These are phyloP conservation scores for Oophaga pumilio DNA, from an alignment of 2,113 vertebrate genomes.

Conservation along the genomic window DNA sequence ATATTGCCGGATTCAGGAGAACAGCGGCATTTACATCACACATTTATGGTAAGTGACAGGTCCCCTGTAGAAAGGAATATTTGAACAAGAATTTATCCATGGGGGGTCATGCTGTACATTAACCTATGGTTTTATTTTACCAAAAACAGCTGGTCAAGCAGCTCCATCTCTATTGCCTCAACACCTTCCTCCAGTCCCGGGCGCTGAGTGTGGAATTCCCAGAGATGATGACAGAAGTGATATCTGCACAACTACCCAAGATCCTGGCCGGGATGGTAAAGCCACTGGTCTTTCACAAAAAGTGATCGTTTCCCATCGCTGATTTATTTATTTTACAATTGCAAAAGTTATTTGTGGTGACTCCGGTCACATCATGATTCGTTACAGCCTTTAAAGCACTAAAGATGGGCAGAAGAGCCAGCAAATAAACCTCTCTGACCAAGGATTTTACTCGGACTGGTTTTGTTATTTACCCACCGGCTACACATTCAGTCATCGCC, in stretches of 20 bases:
- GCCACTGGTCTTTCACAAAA: slow-evolving; percentile 93
- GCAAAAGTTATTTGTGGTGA: neutral
- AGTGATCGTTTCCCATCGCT: slow-evolving; percentile 70
- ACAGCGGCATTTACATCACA: too few species aligned
- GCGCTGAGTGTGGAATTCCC: slow-evolving; percentile 94
- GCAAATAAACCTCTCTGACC: neutral
- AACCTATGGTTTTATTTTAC: neutral
- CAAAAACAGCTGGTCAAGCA: slow-evolving; percentile 90
- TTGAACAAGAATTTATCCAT: too few species aligned
- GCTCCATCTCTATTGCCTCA: slow-evolving; percentile 94
- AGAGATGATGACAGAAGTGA: slow-evolving; percentile 99
- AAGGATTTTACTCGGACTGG: neutral
- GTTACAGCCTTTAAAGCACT: neutral
- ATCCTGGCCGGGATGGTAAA: slow-evolving; percentile 98
- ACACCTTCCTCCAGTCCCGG: slow-evolving; percentile 94
- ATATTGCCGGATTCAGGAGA: too few species aligned
- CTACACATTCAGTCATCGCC: neutral
- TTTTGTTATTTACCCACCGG: neutral
- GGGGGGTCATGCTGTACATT: neutral
- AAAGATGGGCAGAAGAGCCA: neutral
- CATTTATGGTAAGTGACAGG: too few species aligned
- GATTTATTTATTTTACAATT: slow-evolving; percentile 23
- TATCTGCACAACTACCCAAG: slow-evolving; percentile 94
- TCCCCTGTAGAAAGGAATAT: too few species aligned
- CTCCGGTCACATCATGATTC: neutral